Conservation (phyloP, 2,888 invertebrate genomes). For the Melinaea menophilus region DNA sequence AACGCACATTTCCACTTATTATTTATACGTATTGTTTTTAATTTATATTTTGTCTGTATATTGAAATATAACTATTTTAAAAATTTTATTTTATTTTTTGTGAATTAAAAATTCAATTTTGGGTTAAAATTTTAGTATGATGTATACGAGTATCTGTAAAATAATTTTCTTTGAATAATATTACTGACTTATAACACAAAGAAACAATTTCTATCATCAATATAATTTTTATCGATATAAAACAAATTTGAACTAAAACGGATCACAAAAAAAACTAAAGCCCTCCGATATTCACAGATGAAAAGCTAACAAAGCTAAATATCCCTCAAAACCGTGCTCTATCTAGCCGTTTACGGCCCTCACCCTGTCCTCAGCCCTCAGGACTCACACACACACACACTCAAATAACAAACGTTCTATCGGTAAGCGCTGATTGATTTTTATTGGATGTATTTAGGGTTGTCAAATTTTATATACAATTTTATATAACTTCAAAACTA, state of each 20-base stretch:
- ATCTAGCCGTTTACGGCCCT: slow-evolving; percentile 26
- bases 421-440: slow-evolving; percentile 67
- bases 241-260: no score
- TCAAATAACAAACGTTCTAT: slow-evolving; percentile 33
- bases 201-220: no score
- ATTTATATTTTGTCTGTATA: no score
- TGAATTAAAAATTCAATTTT: no score
- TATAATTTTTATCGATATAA: no score
- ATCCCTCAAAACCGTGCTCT: slow-evolving; percentile 28
- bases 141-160: neutral
- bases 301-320: slow-evolving; percentile 6
- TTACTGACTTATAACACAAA: no score
- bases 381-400: slow-evolving; percentile 27
- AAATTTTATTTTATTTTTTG: no score
- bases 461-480: slow-evolving; percentile 31
- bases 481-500: neutral
- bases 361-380: slow-evolving; percentile 9
- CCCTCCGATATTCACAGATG: slow-evolving; percentile 1
- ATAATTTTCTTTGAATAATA: no score
- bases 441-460: slow-evolving; percentile 63
- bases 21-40: no score
- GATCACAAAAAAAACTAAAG: neutral
- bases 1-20: no score
- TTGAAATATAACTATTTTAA: no score
- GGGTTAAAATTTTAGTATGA: neutral